Evolutionary conservation across 2,888 invertebrate genomes (phyloP), one percentile per base, ranked within the genome.

Genomic region (Brachynemurus nebulosus): DNA sequence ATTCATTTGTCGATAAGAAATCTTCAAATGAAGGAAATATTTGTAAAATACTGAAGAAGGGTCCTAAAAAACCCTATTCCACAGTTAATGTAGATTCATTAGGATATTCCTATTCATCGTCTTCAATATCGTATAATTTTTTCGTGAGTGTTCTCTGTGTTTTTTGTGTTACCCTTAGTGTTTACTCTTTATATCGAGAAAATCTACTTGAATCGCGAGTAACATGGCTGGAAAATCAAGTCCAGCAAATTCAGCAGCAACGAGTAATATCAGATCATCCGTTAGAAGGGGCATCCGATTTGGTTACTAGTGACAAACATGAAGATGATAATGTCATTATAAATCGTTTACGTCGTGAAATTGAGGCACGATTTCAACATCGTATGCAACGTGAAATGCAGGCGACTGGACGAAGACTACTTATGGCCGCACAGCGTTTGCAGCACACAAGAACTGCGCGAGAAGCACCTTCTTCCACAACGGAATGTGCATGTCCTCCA

Each of bases 61-160:
- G n/a, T n/a, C n/a, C 30, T 5, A 30, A 30, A 30, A 30, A 30
- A 11, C 30, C 30, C n/a, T 30, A 30, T 30, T n/a, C 30, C n/a
- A 30, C 30, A 11, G 30, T 30, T 3, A 30, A 30, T 30, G 30
- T 30, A 12, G 30, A 30, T 30, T 14, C n/a, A 11, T 30, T 30
- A 12, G 30, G 30, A 1, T 30, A 30, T 11, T 12, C 30, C n/a
- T 12, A n/a, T 12, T 12, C n/a, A 4, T 14, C n/a, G 14, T 30
- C 41, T 12, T 36, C 47, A 20, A n/a, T n/a, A n/a, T 35, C 44
- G 20, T 42, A 61, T 40, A 60, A 63, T 53, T 48, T 73, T 61
- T 67, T 77, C 66, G 66, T 76, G 72, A 73, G 74, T 69, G 71
- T 72, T 48, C 52, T 68, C 59, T 77, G 78, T 67, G 69, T 73